These are phyloP conservation scores for Lutjanus erythropterus DNA, from an alignment of 2,113 vertebrate species.

Conservation along the genomic window DNA sequence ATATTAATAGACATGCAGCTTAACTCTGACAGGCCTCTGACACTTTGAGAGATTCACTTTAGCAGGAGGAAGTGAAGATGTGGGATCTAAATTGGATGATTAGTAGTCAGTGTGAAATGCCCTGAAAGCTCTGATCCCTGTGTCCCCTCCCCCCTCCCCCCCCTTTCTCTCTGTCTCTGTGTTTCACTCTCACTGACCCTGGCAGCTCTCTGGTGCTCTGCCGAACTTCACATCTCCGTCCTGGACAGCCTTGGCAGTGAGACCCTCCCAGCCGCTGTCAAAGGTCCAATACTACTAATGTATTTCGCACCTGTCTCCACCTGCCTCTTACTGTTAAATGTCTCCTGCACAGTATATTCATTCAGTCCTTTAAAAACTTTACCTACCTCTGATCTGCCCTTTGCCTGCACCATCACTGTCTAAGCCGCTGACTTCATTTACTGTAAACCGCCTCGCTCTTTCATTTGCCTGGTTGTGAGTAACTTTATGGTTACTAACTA, in stretches of 20 bases:
- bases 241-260: conserved; percentile 34
- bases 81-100: conserved; percentile 77
- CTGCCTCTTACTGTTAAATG: conserved; percentile 14
- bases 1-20: conserved; percentile 80
- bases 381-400: conserved; percentile 18
- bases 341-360: neutral
- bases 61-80: conserved; percentile 68
- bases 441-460: conserved; percentile 1
- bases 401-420: conserved; percentile 4
- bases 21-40: conserved; percentile 75
- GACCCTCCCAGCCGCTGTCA: conserved; percentile 19
- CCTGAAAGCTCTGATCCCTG: conserved; percentile 66
- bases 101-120: conserved; percentile 66
- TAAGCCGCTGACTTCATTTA: neutral
- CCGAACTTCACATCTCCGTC: conserved; percentile 2
- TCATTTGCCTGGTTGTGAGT: conserved; percentile 11
- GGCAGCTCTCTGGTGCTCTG: conserved; percentile 47
- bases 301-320: conserved; percentile 25
- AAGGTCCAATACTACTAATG: conserved; percentile 26
- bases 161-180: neutral
- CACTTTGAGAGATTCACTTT: conserved; percentile 74
- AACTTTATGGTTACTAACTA: conserved; percentile 50
- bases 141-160: neutral
- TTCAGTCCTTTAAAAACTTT: conserved; percentile 7
- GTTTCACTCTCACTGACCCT: conserved; percentile 53